Base-by-base conservation (phyloP, 2,888 invertebrate species). In the Timandra comae region DNA sequence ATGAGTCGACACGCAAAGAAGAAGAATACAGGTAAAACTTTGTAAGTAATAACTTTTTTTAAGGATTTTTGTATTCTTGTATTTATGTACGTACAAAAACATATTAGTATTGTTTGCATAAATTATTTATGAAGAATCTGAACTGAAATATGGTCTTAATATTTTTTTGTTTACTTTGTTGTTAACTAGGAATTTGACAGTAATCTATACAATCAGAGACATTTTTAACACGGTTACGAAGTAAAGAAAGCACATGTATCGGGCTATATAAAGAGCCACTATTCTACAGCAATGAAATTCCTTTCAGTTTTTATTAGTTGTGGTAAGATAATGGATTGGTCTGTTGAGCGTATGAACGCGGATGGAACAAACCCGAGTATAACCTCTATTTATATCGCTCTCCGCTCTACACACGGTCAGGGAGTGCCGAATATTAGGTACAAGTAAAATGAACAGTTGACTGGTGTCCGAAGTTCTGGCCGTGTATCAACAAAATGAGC, bases 231-330 rank as follows among this genome's bases (percentile, higher is more conserved):
- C 16, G 16, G 16, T 1, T 16, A 16, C 16, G 16, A 16, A 5
- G 4, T 5, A 5, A 16, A 16, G 6, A 16, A 5, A 16, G 4
- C 3, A 16, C 6, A 16, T 16, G 29, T 30, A 31, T 30, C 26
- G 26, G 28, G 23, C 21, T 22, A 41, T 30, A 32, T 48, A 44
- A 48, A 52, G 45, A 44, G 52, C 50, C 41, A 41, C 56, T 49
- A 56, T 56, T 49, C 49, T 47, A 56, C 46, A 57, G 59, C 59
- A 57, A 56, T 58, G 53, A 70, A 63, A 76, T 77, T 75, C 73
- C 77, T 73, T 79, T 75, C 56, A 69, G 68, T 71, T 76, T 80
- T 82, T 80, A 81, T 80, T 77, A 67, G 72, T 69, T 71, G 70
- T 65, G 63, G 72, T 67, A 68, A 75, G 76, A 81, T 81, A 82